Evolutionary conservation across 2,888 invertebrate genomes (phyloP), one percentile per base, ranked within the genome.

Genomic region (Diploptera punctata): DNA sequence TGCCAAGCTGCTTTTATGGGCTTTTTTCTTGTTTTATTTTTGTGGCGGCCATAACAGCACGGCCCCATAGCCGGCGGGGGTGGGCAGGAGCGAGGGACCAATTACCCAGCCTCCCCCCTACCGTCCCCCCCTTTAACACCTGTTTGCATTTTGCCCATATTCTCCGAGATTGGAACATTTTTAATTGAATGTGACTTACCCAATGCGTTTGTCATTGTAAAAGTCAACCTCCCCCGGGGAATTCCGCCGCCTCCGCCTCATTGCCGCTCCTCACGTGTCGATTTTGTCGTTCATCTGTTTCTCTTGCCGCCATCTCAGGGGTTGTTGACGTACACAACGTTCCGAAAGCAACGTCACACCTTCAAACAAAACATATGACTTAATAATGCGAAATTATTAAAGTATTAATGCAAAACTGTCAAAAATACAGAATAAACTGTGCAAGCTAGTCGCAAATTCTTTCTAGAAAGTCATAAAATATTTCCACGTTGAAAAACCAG

Each of bases 241-340:
- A 31, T n/a, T 33, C 26, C 9, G 52, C 10, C 52, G 80, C 71
- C 68, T 61, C 49, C 52, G 62, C 33, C 68, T 52, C 70, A 68
- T 43, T 67, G 33, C 70, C 65, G 69, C 38, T 19, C 67, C n/a
- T 49, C 38, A 24, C 49, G 60, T 18, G 44, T 57, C 57, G 38
- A 24, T 69, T 69, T 69, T 69, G 69, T 69, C 60, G 44, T 13
- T 69, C 69, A 69, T 33, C 60, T 69, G 69, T 31, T 29, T 77
- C 79, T 18, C 77, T 80, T 80, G 80, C 76, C 78, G 80, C 77
- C 52, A 18, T 80, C 65, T 65, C 33, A 33, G 65, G 65, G 65
- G 65, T 65, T 65, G 65, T 65, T 65, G 65, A 65, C 65, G 65
- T 65, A 65, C 26, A 65, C 24, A 29, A 26, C n/a, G 47, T 21